Base-by-base conservation (phyloP, 2,888 invertebrate species). In the Camptogramma bilineatum region DNA sequence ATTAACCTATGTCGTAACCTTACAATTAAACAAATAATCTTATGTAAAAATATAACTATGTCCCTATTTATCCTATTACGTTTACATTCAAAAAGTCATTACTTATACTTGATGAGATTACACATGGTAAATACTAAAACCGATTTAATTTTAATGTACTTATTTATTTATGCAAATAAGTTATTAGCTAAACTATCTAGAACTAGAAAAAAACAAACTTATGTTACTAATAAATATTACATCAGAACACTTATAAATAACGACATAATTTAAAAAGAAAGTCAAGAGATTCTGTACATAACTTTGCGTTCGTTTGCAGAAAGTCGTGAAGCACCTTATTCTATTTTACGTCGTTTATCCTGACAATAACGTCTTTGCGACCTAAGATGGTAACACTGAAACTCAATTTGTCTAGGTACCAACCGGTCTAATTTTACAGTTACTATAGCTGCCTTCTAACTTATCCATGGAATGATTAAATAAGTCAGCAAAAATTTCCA, bases 21-120 rank as follows among this genome's bases (percentile, higher is more conserved):
- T 81, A 80, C 69, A 69, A 73, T 78, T 79, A 81, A 85, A 87
- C 84, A 88, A 39, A 85, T 82, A 72, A 84, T 77, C 84, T 87
- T 89, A 90, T 87, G 87, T 86, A 88, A 90, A 91, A 90, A 90
- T 90, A 90, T 86, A 88, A 85, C 81, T 86, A 86, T 85, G 79
- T 76, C 76, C 76, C 53, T 62, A 54, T 55, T 57, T 64, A 62
- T 71, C 54, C 55, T 59, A 69, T 62, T 66, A 66, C 58, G 66
- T 52, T 57, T 58, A 62, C 13, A 52, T 53, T 58, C 50, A 62
- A 50, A 39, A 61, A 57, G 52, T 57, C 24, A 55, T 52, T 66
- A n/a, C n/a, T 50, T 64, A 63, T 48, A 66, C 51, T 62, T 39
- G 64, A 56, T 60, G 67, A 72, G 69, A 72, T 70, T 69, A 72